Conservation (phyloP, 2,113 vertebrate species). For the Leucosticte australis region DNA sequence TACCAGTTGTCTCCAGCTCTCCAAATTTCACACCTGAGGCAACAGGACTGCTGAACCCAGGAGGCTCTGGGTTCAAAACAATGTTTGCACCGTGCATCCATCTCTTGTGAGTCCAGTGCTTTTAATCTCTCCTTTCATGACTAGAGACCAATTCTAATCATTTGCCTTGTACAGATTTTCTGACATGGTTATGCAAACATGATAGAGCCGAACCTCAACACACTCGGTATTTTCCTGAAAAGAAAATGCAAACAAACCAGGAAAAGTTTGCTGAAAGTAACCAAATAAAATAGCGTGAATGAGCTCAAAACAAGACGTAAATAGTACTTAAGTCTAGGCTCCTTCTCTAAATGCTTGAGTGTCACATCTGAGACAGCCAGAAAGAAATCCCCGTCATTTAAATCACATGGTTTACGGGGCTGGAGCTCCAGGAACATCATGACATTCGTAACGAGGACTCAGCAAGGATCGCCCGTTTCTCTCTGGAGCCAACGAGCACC, state of each 20-base stretch:
- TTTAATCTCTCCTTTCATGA: background rate
- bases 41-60: background rate
- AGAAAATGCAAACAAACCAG: background rate
- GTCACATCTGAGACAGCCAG: background rate
- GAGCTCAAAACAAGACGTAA: background rate
- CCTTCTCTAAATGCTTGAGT: background rate
- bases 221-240: background rate
- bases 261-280: background rate
- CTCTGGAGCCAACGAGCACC: background rate
- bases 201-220: background rate
- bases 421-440: background rate
- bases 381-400: background rate
- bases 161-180: background rate
- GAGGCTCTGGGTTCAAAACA: background rate
- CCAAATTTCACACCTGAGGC: background rate
- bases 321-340: background rate
- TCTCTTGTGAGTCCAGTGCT: background rate
- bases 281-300: background rate
- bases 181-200: rapidly evolving
- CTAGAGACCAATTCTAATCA: background rate
- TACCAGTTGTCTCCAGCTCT: background rate
- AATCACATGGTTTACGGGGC: background rate
- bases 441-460: background rate
- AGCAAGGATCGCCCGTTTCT: background rate
- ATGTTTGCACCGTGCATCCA: rapidly evolving